phyloP scores from a whole-genome alignment of 2,888 invertebrate genomes.

The Oxyteleia sp. region DNA sequence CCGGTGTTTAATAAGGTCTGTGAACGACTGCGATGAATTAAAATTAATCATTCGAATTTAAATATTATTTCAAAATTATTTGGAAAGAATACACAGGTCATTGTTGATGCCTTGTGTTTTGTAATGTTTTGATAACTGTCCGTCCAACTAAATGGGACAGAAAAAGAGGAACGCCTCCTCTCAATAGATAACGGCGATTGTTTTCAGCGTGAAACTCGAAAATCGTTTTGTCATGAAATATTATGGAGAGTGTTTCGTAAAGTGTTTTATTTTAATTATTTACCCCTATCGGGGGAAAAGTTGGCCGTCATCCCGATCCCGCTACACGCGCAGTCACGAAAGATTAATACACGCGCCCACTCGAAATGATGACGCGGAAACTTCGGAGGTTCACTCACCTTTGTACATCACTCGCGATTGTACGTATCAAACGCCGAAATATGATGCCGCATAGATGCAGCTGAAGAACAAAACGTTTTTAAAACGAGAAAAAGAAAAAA shows the following conservation, averaged over 20 bases:
- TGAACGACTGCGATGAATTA: no score
- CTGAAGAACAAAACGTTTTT: no score
- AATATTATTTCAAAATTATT: no score
- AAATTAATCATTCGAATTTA: no score
- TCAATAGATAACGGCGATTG: not conserved
- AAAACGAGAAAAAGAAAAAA: no score
- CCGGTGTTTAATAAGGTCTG: no score
- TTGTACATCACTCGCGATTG: not conserved
- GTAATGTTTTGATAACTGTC: conserved; percentile 46
- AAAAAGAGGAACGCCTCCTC: not conserved
- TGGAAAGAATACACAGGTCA: no score
- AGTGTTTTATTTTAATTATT: not conserved
- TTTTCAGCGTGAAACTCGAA: not conserved
- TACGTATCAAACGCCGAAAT: no score
- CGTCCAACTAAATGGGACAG: not conserved
- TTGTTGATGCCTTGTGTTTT: no score
- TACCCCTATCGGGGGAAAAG: not conserved
- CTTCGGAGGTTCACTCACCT: conserved; percentile 4
- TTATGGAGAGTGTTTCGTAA: conserved; percentile 12
- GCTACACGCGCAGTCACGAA: not conserved
- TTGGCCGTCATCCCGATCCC: not conserved
- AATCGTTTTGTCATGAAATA: conserved; percentile 33
- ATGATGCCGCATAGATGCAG: no score
- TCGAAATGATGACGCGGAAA: not conserved
- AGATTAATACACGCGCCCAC: conserved; percentile 6